phyloP scores from a whole-genome alignment of 2,888 invertebrate species.

The Parnassius orleans region DNA sequence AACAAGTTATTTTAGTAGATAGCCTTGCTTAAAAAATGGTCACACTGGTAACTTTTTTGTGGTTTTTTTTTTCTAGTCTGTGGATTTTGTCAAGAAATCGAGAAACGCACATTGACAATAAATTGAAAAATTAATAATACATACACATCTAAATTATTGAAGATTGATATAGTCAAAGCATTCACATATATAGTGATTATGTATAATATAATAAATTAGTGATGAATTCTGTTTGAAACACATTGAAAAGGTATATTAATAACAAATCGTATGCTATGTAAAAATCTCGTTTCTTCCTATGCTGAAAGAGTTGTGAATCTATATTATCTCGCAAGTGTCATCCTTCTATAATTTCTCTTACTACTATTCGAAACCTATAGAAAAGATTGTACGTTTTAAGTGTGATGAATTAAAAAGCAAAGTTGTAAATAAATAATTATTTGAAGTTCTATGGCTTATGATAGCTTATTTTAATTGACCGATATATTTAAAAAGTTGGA shows the following conservation, averaged over 20 bases:
- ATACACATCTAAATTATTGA: slow-evolving; percentile 2
- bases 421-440: too few species aligned
- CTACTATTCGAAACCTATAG: neutral
- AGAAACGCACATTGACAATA: slow-evolving; percentile 23
- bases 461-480: too few species aligned
- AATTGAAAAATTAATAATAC: slow-evolving; percentile 12
- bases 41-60: too few species aligned
- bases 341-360: neutral
- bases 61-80: too few species aligned
- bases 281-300: slow-evolving; percentile 13
- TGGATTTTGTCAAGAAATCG: slow-evolving; percentile 16
- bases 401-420: neutral
- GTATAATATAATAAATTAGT: slow-evolving; percentile 9
- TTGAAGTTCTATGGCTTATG: too few species aligned
- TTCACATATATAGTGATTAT: slow-evolving; percentile 5
- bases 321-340: slow-evolving; percentile 1
- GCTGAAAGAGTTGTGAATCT: slow-evolving; percentile 2
- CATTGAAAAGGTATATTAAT: slow-evolving; percentile 16
- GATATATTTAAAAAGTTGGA: too few species aligned
- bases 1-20: too few species aligned
- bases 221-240: slow-evolving; percentile 13
- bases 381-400: neutral
- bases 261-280: slow-evolving; percentile 5
- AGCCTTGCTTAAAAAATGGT: too few species aligned
- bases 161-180: slow-evolving; percentile 2